Evolutionary conservation across 2,888 invertebrate species (phyloP), one percentile per base, ranked within the genome.

Genomic region (Danaus chrysippus): DNA sequence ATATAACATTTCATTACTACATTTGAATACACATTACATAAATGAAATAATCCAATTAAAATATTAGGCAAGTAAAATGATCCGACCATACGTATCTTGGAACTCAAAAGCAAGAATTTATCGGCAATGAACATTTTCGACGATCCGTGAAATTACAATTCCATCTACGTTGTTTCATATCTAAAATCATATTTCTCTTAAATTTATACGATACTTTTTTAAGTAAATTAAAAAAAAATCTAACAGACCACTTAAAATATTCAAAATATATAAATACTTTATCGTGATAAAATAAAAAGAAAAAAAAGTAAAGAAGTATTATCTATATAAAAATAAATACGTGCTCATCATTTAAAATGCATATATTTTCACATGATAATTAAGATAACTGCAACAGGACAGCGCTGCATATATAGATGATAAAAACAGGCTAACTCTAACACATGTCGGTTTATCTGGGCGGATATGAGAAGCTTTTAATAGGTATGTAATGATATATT

Each of bases 91-190:
- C 52, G 19, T 59, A 59, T 41, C 54, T 59, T 57, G 17, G 42
- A 62, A 58, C 54, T 58, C 58, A 78, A 81, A 82, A 81, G 75
- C 79, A 82, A 77, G 78, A 84, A 87, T 87, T 87, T 87, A 87
- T 86, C 86, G 82, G 79, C 85, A 84, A 87, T 85, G 87, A 86
- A 87, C 86, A 86, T 86, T 85, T 83, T 75, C 83, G 73, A 73
- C 85, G 82, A 84, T 76, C 82, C 89, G 86, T 89, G 88, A 88
- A 88, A 89, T 89, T 89, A 86, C 85, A 87, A 86, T 86, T 86
- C 87, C 83, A 82, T 76, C 82, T 79, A 78, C 78, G 81, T 77
- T 77, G 82, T 81, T 83, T 82, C 82, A 81, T 82, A 75, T 75
- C 69, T 74, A 70, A 77, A 72, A 57, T 61, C 61, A 52, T 56